Percentiles rank a stretch among this genome's conserved stretches.
Evolutionary conservation across 2,113 vertebrate species (phyloP).

Genomic region (Pterocles burchelli): DNA sequence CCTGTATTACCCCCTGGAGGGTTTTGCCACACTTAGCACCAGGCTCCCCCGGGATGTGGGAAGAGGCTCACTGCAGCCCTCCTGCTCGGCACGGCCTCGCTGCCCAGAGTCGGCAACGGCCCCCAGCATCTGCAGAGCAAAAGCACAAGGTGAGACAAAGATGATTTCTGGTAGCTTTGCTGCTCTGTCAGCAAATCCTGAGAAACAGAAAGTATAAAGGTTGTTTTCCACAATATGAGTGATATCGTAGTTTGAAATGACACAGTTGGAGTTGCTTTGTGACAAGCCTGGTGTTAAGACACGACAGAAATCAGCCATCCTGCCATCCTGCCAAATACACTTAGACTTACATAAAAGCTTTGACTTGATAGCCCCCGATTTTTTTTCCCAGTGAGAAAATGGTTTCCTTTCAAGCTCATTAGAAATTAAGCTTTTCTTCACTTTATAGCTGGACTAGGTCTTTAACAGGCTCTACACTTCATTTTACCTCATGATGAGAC

Average conservation of each 20-base stretch:
- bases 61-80: neutral
- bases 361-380: constrained; percentile 31
- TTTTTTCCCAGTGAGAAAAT: neutral
- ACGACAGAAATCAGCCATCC: constrained; percentile 40
- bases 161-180: neutral
- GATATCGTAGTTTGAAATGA: constrained; percentile 47
- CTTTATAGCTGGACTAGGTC: constrained; percentile 23
- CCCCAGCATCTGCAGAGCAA: constrained; percentile 63
- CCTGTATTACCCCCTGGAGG: constrained; percentile 49
- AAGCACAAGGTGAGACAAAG: constrained; percentile 48
- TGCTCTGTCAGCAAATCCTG: constrained; percentile 20
- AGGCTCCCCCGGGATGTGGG: neutral
- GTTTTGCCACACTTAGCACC: neutral
- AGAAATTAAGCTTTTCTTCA: constrained; percentile 46
- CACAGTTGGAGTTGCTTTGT: neutral
- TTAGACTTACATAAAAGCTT: constrained; percentile 40
- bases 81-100: neutral
- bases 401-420: constrained; percentile 50
- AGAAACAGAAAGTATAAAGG: neutral
- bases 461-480: neutral
- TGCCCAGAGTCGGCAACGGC: neutral
- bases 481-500: neutral
- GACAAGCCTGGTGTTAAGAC: constrained; percentile 37
- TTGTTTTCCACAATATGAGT: constrained; percentile 10
- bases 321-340: constrained; percentile 45